Evolutionary conservation across 2,888 invertebrate species (phyloP), one percentile per base, ranked within the genome.

Genomic region (Rhyacophila evoluta): DNA sequence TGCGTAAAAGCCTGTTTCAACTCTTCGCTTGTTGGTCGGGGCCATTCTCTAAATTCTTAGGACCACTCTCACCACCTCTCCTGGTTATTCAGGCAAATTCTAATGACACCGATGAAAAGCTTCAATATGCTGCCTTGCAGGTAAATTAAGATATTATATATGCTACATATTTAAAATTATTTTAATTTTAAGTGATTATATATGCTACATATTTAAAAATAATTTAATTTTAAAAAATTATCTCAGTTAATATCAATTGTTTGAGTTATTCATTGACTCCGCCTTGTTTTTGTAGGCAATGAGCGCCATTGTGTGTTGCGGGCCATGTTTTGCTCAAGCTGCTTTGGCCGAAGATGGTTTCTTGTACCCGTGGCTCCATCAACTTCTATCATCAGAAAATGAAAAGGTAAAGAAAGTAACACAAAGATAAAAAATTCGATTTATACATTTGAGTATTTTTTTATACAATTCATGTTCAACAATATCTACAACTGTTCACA

Each of bases 11-110:
- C 85, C 89, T 99, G 80, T 99, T 99, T 88, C 93, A 94, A 83
- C 90, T 99, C 82, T 98, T 99, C 88, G 95, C 97, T 36, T 94
- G 94, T 68, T 99, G 98, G 98, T 96, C 97, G 84, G 98, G 98
- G 1, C 93, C 94, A 81, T 95, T 97, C 84, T 95, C 95, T 0
- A 91, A 93, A 83, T 93, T 94, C 36, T 89, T 94, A n/a, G 90
- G 91, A 67, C 84, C 91, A 80, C 87, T 86, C 83, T 89, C 88
- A 83, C 86, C 88, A 41, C 87, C 86, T 83, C 85, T 86, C 5
- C 77, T 39, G 8, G 70, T 79, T 0, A 27, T 70, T 12, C 74
- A 55, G 1, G 19, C 75, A 10, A 36, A 67, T n/a, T 69, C 19
- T 2, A 69, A 41, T 2, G 88, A 89, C 71, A 87, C 88, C 37